Conservation (phyloP, 2,888 invertebrate genomes). For the Micropterix aruncella region DNA sequence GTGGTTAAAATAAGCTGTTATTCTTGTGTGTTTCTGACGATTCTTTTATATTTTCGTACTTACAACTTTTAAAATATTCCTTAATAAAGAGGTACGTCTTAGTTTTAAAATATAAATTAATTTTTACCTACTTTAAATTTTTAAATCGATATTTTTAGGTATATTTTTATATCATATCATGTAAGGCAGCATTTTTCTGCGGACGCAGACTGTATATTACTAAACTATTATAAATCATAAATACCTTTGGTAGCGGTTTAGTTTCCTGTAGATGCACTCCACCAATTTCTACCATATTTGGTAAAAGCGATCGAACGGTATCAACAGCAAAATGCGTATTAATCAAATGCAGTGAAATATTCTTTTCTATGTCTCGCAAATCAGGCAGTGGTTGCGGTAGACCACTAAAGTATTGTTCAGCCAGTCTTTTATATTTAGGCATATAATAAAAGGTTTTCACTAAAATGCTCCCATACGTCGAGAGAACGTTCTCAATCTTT, state of each 20-base stretch:
- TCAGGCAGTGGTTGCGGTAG: conserved; percentile 20
- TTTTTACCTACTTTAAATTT: too few relatives aligned
- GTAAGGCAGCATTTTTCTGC: too few relatives aligned
- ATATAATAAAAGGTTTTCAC: conserved; percentile 18
- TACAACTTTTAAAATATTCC: too few relatives aligned
- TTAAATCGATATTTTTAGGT: too few relatives aligned
- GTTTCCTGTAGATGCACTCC: conserved; percentile 33
- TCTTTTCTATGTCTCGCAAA: conserved; percentile 23
- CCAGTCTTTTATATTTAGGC: conserved; percentile 21
- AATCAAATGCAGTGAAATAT: conserved; percentile 25
- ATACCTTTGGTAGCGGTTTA: conserved; percentile 18
- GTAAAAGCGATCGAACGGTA: conserved; percentile 23
- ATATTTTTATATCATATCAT: too few relatives aligned
- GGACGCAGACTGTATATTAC: too few relatives aligned
- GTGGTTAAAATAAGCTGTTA: too few relatives aligned
- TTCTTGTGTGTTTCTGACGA: too few relatives aligned
- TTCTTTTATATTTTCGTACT: too few relatives aligned
- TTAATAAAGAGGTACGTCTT: too few relatives aligned
- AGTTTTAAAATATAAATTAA: too few relatives aligned
- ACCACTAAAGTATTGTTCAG: conserved; percentile 18
- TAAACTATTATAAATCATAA: too few relatives aligned
- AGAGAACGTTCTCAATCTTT: neutral
- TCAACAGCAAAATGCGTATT: conserved; percentile 30
- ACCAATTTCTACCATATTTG: conserved; percentile 30
- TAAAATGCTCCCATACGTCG: conserved; percentile 16